These are phyloP conservation scores for Xylota segnis DNA, from an alignment of 2,888 invertebrate genomes.

Conservation along the genomic window DNA sequence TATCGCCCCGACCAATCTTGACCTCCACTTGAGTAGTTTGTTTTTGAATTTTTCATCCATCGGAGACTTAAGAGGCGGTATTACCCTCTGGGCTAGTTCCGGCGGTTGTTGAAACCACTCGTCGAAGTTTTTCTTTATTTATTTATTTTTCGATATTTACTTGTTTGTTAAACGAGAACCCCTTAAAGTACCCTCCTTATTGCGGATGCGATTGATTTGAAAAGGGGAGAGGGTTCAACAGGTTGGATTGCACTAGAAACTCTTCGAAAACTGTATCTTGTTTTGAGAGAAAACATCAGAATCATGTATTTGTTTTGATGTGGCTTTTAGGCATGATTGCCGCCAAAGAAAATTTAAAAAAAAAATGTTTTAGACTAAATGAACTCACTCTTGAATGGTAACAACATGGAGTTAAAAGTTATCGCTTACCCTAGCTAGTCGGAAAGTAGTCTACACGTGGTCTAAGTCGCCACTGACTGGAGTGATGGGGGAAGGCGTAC, in stretches of 20 bases:
- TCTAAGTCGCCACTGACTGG: no score
- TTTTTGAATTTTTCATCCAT: slow-evolving; percentile 13
- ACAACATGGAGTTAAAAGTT: no score
- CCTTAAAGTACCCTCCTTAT: slow-evolving; percentile 18
- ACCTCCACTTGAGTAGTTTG: slow-evolving; percentile 39
- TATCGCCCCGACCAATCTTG: slow-evolving; percentile 19
- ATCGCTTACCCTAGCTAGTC: no score
- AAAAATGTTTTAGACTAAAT: no score
- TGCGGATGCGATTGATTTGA: slow-evolving; percentile 17
- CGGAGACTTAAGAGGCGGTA: slow-evolving; percentile 11
- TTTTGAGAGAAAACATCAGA: background rate
- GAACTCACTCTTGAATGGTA: no score
- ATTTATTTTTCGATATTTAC: slow-evolving; percentile 1
- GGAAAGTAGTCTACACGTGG: no score
- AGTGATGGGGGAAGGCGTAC: no score
- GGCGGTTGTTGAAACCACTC: slow-evolving; percentile 17
- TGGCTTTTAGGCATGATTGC: no score
- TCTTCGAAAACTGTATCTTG: no score
- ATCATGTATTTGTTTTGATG: background rate
- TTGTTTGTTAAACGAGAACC: slow-evolving; percentile 16
- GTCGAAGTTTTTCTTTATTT: slow-evolving; percentile 23
- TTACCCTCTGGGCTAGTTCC: slow-evolving; percentile 21
- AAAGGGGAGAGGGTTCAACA: background rate
- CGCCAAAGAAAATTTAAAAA: no score
- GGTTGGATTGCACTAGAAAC: no score